A percentile compares a stretch with the other conserved stretches of the same genome.
phyloP scores from a whole-genome alignment of 2,113 vertebrate genomes.

The Anolis carolinensis region DNA sequence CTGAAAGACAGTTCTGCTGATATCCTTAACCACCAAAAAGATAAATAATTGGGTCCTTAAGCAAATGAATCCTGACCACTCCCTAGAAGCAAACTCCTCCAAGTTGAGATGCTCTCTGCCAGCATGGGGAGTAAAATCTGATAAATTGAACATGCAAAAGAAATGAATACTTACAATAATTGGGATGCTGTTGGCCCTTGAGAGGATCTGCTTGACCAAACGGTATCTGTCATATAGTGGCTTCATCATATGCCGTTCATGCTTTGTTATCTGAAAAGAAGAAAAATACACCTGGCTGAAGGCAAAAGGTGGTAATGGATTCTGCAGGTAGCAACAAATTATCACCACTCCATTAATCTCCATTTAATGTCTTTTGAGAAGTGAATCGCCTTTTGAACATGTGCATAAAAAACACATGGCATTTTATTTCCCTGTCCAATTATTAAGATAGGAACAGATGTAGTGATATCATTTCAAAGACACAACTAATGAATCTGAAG shows the following conservation, averaged over 20 bases:
- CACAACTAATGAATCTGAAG: background rate
- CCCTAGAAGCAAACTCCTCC: too few relatives aligned
- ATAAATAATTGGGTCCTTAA: too few relatives aligned
- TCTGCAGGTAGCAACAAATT: background rate
- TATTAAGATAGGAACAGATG: background rate
- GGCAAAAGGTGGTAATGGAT: too few relatives aligned
- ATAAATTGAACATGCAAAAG: background rate
- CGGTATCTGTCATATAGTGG: conserved; percentile 96
- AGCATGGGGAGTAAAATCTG: background rate
- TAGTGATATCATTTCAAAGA: background rate
- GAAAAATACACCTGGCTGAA: conserved; percentile 17
- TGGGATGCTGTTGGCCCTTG: conserved; percentile 89
- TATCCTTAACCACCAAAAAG: too few relatives aligned
- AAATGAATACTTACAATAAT: conserved; percentile 87
- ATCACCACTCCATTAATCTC: background rate
- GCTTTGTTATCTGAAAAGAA: conserved; percentile 86
- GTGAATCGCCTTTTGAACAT: background rate
- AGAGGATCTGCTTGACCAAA: conserved; percentile 95
- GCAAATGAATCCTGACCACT: too few relatives aligned
- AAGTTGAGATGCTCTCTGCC: background rate
- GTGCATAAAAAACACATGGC: background rate
- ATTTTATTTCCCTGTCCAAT: background rate
- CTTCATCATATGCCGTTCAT: conserved; percentile 93
- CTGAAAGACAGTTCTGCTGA: too few relatives aligned
- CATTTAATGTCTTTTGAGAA: background rate